These are phyloP conservation scores for Magallana gigas DNA, from an alignment of 1,140 invertebrate species.

Conservation along the genomic window DNA sequence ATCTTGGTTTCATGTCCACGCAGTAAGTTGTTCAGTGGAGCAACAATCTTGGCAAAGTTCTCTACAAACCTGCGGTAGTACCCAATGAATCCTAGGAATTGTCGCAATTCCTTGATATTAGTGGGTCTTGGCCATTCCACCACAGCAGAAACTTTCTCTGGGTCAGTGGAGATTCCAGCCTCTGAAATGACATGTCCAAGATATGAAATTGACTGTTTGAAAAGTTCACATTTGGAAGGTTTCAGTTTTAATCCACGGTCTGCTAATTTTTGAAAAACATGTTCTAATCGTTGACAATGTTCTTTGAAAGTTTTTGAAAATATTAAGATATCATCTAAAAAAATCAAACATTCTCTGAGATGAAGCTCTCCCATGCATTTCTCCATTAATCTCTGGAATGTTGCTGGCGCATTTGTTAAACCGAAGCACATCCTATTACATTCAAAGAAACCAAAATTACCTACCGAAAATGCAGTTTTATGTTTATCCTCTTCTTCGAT, in stretches of 20 bases:
- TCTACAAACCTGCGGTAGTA: conserved; percentile 39
- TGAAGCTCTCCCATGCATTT: conserved; percentile 41
- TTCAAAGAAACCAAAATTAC: conserved; percentile 29
- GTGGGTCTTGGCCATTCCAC: conserved; percentile 37
- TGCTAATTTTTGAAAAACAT: conserved; percentile 28
- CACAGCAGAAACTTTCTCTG: background rate
- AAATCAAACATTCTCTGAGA: conserved; percentile 38
- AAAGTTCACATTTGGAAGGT: conserved; percentile 1
- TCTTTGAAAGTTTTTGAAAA: conserved; percentile 46
- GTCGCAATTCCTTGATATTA: conserved; percentile 28
- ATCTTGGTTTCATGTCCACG: background rate
- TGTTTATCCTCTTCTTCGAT: conserved; percentile 4
- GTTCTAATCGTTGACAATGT: conserved; percentile 43
- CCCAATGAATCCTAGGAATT: background rate
- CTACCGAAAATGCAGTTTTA: conserved; percentile 38
- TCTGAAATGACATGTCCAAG: background rate
- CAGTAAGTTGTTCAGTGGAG: conserved; percentile 10
- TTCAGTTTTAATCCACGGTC: conserved; percentile 27
- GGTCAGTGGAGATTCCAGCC: conserved; percentile 8
- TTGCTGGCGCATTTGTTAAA: conserved; percentile 40
- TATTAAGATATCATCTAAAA: conserved; percentile 42
- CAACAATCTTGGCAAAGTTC: conserved; percentile 8
- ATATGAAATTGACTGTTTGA: background rate
- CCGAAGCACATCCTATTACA: conserved; percentile 40
- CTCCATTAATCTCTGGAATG: conserved; percentile 48